Base-by-base conservation (phyloP, 2,888 invertebrate genomes). In the Acronicta aceris region DNA sequence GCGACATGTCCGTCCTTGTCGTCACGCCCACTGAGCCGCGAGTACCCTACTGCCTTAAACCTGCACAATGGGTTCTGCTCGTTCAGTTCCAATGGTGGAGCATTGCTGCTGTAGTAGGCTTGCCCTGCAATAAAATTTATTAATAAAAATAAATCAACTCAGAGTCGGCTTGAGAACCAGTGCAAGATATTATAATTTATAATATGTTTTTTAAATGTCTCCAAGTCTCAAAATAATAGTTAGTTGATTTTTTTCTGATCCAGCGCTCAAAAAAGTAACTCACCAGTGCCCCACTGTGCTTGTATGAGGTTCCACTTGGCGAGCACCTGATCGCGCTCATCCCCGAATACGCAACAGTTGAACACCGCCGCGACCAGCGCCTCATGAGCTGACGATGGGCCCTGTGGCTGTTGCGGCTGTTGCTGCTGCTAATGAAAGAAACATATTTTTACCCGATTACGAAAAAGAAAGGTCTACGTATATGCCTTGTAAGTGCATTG, bases 291-390 rank as follows among this genome's bases (percentile, higher is more conserved):
- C 97, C 98, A 97, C 67, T 97, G 96, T 0, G 98, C 98, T 90
- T 99, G 99, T 50, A 99, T 94, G 81, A 98, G 97, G 89, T 99
- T 99, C 97, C 99, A 99, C 85, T 98, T 97, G 3, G 98, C 98
- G 33, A 99, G 95, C 30, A 98, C 97, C 62, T 97, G 97, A 87
- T 99, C 99, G 38, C 99, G 95, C 85, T 99, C 99, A 88, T 99
- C 99, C 15, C 98, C 98, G 87, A 98, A 99, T 50, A 99, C 96
- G 52, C 96, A 96, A 66, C 97, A 97, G 82, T 97, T 97, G 75
- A 97, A 96, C 1, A 98, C 96, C 0, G 97, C 96, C 63, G 96
- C 96, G 9, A 96, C 96, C 45, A 97, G 94, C 0, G 96, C 96
- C 81, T 97, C 97, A 40, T 96, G 95, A 0, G 96, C 95, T 62